A percentile compares a stretch with the other conserved stretches of the same genome.
phyloP scores from a whole-genome alignment of 2,113 vertebrate genomes.

The Corynorhinus townsendii region DNA sequence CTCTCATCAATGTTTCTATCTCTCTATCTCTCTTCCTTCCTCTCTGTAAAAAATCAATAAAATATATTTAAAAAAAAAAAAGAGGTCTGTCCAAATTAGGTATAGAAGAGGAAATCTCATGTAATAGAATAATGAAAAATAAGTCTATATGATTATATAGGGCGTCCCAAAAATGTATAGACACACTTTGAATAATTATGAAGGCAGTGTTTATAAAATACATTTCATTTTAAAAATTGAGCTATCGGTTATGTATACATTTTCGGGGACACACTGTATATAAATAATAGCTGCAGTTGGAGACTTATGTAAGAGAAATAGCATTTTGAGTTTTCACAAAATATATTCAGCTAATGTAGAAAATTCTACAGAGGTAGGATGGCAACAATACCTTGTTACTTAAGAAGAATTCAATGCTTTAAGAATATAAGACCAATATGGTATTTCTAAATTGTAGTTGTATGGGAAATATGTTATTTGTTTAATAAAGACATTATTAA shows the following conservation, averaged over 20 bases:
- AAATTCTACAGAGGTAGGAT: not conserved
- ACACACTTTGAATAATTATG: no score
- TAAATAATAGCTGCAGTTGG: not conserved
- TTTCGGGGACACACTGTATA: not conserved
- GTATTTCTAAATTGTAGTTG: not conserved
- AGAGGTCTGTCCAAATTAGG: not conserved
- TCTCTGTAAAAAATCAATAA: no score
- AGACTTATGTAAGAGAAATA: not conserved
- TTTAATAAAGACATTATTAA: not conserved
- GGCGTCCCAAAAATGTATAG: no score
- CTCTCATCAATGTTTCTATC: no score
- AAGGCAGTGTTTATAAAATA: no score
- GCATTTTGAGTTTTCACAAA: not conserved
- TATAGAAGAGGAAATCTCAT: not conserved
- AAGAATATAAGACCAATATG: not conserved
- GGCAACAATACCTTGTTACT: not conserved
- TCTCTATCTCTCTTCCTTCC: no score
- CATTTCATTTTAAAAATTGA: no score
- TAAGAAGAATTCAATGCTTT: not conserved
- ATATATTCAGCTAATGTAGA: not conserved
- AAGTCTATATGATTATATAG: not conserved
- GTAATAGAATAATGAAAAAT: not conserved
- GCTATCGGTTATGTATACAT: no score
- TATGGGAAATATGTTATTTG: not conserved
- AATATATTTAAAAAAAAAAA: no score